phyloP scores from a whole-genome alignment of 2,888 invertebrate species.

The Gastracanthus pulcherrimus region DNA sequence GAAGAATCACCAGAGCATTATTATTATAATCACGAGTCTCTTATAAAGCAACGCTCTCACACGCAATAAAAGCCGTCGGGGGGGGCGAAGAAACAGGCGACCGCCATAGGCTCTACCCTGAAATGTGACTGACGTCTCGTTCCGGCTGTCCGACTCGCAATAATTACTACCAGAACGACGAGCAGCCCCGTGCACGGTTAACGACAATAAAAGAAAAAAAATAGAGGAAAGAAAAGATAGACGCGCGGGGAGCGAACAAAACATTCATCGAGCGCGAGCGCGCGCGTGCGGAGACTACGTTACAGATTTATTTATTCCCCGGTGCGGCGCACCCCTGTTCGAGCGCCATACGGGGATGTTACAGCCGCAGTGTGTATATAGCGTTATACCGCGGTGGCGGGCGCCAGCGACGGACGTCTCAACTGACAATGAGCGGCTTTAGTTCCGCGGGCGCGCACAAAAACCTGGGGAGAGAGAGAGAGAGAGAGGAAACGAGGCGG shows the following conservation, averaged over 20 bases:
- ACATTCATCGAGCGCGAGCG: background rate
- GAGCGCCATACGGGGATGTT: too few relatives aligned
- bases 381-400: background rate
- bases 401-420: constrained; percentile 45
- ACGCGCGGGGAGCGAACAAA: constrained; percentile 39
- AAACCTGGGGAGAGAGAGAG: constrained; percentile 29
- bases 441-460: constrained; percentile 47
- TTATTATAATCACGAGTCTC: constrained; percentile 36
- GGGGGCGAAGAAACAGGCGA: background rate
- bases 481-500: too few relatives aligned
- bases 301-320: constrained; percentile 56
- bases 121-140: constrained; percentile 50
- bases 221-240: constrained; percentile 3
- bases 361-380: background rate
- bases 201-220: too few relatives aligned
- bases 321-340: constrained; percentile 33
- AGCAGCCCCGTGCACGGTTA: constrained; percentile 6
- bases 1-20: constrained; percentile 8
- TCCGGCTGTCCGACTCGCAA: constrained; percentile 49
- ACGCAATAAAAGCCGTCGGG: constrained; percentile 29
- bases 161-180: constrained; percentile 48
- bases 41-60: constrained; percentile 1
- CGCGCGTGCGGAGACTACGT: constrained; percentile 20
- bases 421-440: constrained; percentile 57
- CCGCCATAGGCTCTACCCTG: background rate